Percentiles rank a stretch among this genome's conserved stretches.
These are phyloP conservation scores for Toxostoma redivivum DNA, from an alignment of 2,113 vertebrate genomes.

Conservation along the genomic window DNA sequence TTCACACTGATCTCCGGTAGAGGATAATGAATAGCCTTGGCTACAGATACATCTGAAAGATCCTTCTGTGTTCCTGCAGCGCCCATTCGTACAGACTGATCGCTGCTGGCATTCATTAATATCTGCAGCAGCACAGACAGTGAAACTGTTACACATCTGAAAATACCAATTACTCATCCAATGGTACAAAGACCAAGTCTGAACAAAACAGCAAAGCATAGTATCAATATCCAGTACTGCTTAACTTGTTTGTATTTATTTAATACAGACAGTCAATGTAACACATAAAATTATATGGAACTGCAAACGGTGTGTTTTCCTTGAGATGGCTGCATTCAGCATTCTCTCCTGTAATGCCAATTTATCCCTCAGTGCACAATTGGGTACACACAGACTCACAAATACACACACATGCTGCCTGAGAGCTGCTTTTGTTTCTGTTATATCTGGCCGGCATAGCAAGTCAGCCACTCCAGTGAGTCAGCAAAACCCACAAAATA, in stretches of 20 bases:
- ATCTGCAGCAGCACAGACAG: constrained; percentile 70
- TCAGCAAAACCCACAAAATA: constrained; percentile 58
- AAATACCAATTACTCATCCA: neutral
- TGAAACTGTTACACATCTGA: neutral
- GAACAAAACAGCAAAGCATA: neutral
- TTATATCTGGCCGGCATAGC: neutral
- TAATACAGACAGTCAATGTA: neutral
- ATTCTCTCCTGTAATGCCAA: neutral
- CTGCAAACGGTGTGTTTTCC: neutral
- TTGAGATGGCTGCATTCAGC: neutral
- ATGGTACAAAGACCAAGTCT: neutral
- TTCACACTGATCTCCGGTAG: constrained; percentile 85
- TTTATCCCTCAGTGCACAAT: neutral
- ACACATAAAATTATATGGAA: neutral
- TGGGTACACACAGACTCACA: neutral
- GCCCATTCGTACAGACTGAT: constrained; percentile 81
- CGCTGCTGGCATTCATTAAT: constrained; percentile 87
- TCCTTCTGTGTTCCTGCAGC: constrained; percentile 89
- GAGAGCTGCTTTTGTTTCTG: constrained; percentile 33
- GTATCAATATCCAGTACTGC: neutral
- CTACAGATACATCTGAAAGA: constrained; percentile 89
- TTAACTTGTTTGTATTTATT: neutral
- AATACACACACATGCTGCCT: neutral
- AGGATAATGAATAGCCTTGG: constrained; percentile 79
- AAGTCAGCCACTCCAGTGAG: neutral